Percentiles rank a stretch among this genome's conserved stretches.
Evolutionary conservation across 2,797 vertebrate genomes (phyloP).

Genomic region (Lacerta agilis): DNA sequence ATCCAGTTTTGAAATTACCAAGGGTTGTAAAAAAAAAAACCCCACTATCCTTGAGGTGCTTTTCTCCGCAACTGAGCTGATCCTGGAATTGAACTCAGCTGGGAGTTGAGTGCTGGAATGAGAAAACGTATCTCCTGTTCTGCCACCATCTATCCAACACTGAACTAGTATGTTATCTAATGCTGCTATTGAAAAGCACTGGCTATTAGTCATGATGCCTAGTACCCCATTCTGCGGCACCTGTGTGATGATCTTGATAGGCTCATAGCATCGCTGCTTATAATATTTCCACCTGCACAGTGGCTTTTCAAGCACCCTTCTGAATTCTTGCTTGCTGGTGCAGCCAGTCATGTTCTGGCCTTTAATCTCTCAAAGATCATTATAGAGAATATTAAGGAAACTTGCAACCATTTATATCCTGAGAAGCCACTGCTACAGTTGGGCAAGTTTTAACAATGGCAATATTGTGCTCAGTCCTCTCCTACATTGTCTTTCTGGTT

Average conservation of each 20-base stretch:
- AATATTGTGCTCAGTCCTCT: constrained; percentile 14
- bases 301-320: neutral
- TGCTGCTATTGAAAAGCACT: no score
- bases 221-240: no score
- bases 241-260: neutral
- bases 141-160: no score
- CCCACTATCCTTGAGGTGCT: no score
- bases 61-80: no score
- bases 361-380: constrained; percentile 6
- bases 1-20: neutral
- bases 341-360: neutral
- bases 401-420: neutral
- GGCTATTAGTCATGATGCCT: no score
- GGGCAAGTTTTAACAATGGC: constrained; percentile 33
- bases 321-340: neutral
- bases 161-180: no score
- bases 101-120: no score
- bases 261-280: neutral
- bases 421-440: constrained; percentile 22
- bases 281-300: neutral
- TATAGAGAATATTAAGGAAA: constrained; percentile 8
- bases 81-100: no score
- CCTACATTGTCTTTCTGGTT: constrained; percentile 13
- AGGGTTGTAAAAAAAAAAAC: neutral
- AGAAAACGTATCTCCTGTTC: no score